Percentiles rank a stretch among this genome's conserved stretches.
Conservation (phyloP, 64 coral and sea anemone genomes). For the Montipora foliosa region DNA sequence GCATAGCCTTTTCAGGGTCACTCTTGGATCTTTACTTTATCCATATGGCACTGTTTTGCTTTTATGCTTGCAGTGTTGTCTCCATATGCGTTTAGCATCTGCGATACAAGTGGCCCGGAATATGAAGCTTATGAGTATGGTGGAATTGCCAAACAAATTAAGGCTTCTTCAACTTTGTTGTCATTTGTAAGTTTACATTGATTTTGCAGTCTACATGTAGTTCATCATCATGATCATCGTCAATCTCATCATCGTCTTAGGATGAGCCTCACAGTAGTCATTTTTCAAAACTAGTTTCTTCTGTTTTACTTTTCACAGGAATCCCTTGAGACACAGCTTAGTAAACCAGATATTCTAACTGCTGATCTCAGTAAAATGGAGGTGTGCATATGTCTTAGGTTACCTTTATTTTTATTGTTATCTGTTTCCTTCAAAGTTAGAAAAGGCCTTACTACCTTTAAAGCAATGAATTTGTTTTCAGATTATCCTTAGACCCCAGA, state of each 20-base stretch:
- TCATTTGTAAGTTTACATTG: constrained; percentile 71
- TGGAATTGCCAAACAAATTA: constrained; percentile 79
- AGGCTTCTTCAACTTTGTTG: constrained; percentile 49
- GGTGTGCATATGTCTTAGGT: constrained; percentile 14
- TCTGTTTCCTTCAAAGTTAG: too few relatives aligned
- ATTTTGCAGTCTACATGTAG: background rate
- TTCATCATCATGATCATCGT: too few relatives aligned
- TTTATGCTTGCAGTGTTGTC: constrained; percentile 72
- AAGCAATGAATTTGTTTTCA: background rate
- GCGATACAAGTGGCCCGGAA: constrained; percentile 83
- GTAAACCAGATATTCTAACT: constrained; percentile 86
- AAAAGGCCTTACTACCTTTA: background rate
- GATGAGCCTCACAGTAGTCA: too few relatives aligned
- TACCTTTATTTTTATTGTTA: too few relatives aligned
- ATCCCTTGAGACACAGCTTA: constrained; percentile 76
- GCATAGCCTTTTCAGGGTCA: too few relatives aligned
- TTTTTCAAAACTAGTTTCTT: background rate
- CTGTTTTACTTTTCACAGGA: constrained; percentile 46
- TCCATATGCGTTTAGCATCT: constrained; percentile 95
- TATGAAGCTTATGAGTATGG: constrained; percentile 78
- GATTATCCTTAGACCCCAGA: too few relatives aligned
- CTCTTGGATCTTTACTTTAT: too few relatives aligned
- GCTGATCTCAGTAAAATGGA: constrained; percentile 92
- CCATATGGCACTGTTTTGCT: too few relatives aligned
- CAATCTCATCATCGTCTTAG: too few relatives aligned